Evolutionary conservation across 2,113 vertebrate genomes (phyloP), one percentile per base, ranked within the genome.

Genomic region (Pterocles orientalis): DNA sequence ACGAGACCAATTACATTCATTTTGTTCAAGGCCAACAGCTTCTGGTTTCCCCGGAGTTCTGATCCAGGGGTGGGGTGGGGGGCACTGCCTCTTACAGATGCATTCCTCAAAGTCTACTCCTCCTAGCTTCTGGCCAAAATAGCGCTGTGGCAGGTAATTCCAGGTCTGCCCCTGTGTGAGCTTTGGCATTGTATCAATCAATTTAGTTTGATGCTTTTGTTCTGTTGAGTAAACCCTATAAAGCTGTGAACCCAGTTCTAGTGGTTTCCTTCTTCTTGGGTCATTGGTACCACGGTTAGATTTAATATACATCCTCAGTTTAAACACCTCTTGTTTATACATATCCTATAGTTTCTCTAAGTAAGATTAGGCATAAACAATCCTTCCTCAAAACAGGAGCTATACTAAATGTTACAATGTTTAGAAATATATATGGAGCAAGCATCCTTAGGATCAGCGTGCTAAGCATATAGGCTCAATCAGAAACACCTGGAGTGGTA

Each of bases 21-120:
- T 94, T 62, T 78, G 36, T 62, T 84, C 64, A 81, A 92, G 64
- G 47, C 62, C 71, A 96, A 80, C 20, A 91, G 81, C 89, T 95
- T 84, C 83, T 86, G 60, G 50, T 86, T 89, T 92, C n/a, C 64
- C 20, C 60, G 24, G 78, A 1, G 28, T 43, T 88, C 70, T 71
- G 21, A 71, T 56, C 34, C 5, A 41, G 2, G 12, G 3, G 0
- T 19, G 5, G 28, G 9, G 4, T 5, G 28, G 11, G 31, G 23
- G 58, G 41, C 72, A 91, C 39, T 39, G 60, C 23, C 45, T 72
- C 53, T 69, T 43, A 69, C 10, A 73, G 12, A 64, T 0, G 1
- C 54, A 41, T 72, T 73, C 54, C 64, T 94, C 58, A 68, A 20
- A 57, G 43, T 47, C 51, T 79, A 56, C 21, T 80, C 58, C 65